These are phyloP conservation scores for Scalopus aquaticus DNA, from an alignment of 2,113 vertebrate species.

Conservation along the genomic window DNA sequence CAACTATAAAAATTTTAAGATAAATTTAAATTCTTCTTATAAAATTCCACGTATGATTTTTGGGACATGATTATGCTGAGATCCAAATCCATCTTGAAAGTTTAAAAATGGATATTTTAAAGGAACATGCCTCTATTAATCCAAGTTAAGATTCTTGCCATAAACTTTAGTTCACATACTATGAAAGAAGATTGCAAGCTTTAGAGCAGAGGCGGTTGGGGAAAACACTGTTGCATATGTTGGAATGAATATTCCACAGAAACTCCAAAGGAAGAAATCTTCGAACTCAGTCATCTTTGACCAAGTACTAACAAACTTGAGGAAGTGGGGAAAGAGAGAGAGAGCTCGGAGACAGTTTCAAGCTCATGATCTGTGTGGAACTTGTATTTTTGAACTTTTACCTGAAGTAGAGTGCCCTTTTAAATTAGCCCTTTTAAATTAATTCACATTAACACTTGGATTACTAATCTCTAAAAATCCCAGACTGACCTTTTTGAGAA, in stretches of 20 bases:
- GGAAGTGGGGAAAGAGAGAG: too few species aligned
- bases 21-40: neutral
- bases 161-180: neutral
- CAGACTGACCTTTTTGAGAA: neutral
- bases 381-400: neutral
- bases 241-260: neutral
- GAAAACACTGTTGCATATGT: neutral
- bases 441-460: neutral
- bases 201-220: neutral
- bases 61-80: conserved; percentile 24
- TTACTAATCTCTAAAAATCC: neutral
- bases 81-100: conserved; percentile 6
- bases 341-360: neutral
- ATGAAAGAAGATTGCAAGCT: neutral
- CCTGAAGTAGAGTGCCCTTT: neutral
- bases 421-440: neutral
- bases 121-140: neutral
- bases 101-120: neutral
- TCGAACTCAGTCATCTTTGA: neutral
- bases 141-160: neutral
- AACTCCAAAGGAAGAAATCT: neutral
- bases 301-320: neutral
- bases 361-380: neutral
- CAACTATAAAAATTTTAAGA: neutral
- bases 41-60: conserved; percentile 41